A percentile compares a stretch with the other conserved stretches of the same genome.
phyloP scores from a whole-genome alignment of 2,888 invertebrate species.

The Lepidocyrtoides sp. region DNA sequence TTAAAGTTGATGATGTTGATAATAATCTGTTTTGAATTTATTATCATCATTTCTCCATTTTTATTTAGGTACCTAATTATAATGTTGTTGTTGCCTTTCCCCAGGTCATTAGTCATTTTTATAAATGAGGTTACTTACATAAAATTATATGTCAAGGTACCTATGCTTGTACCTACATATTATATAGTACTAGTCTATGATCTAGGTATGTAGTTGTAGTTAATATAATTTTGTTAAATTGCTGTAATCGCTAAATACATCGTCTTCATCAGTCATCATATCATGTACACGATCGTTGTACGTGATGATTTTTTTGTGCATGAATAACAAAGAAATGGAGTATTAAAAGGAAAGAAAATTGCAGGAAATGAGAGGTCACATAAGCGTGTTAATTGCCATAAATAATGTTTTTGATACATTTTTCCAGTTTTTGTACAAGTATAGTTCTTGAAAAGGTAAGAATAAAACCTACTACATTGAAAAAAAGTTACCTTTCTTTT shows the following conservation, averaged over 20 bases:
- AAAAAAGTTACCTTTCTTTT: too few species aligned
- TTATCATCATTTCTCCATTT: neutral
- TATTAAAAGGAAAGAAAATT: neutral
- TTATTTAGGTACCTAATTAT: too few species aligned
- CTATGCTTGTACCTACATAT: too few species aligned
- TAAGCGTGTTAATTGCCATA: constrained; percentile 27
- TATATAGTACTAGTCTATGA: too few species aligned
- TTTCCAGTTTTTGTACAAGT: constrained; percentile 19
- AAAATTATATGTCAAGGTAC: neutral
- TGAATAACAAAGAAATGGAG: neutral
- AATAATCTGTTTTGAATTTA: constrained; percentile 6
- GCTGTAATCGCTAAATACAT: neutral
- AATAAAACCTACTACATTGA: too few species aligned
- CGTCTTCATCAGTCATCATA: constrained; percentile 1
- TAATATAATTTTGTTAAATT: too few species aligned
- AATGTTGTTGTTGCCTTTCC: constrained; percentile 13
- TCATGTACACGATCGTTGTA: neutral
- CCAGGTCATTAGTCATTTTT: constrained; percentile 42
- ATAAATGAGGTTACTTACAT: neutral
- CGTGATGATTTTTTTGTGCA: neutral
- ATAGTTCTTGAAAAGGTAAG: too few species aligned
- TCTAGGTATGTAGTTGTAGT: too few species aligned
- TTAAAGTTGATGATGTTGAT: neutral
- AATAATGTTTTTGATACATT: constrained; percentile 39
- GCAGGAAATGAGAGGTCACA: constrained; percentile 15